Base-by-base conservation (phyloP, 2,888 invertebrate species). In the Lasioglossum zephyrum region DNA sequence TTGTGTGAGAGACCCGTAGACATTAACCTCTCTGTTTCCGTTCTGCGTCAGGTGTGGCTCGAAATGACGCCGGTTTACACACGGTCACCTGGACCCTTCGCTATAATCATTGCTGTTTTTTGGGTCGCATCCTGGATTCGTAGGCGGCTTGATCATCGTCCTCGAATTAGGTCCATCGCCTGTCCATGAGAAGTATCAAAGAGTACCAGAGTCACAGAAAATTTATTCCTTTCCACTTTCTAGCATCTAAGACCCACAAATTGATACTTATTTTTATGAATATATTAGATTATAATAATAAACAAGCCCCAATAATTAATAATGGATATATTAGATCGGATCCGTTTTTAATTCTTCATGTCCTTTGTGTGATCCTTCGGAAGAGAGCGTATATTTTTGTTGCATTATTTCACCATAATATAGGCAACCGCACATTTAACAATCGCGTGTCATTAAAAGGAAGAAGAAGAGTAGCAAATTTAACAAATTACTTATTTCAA, bases 1-100 rank as follows among this genome's bases (percentile, higher is more conserved):
- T 9, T 22, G 44, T 41, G 73, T 66, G 72, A 41, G 31, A 4
- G 31, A 13, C 18, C 22, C 11, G 39, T 41, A 39, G 26, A 44
- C 57, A 39, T 47, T 81, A 72, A 77, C 53, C 22, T 63, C 36
- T 26, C 77, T 36, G 57, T 81, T 81, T 81, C 77, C 72, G 47
- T 57, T 47, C 57, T 16, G 49, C 44, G 70, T 36, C 76, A 57
- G 70, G 63, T 60, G 63, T 36, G 47, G 57, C 22, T 31, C 72
- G 13, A 60, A 72, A 31, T 44, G 9, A 26, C n/a, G 36, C 44
- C 36, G 22, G 41, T 53, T 77, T n/a, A 41, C 31, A 47, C 18
- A 22, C n/a, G n/a, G 66, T 77, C 44, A 77, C 63, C 6, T 47
- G 47, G 44, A 0, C n/a, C 41, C 41, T n/a, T 70, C 41, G 39